These are phyloP conservation scores for Lepidocolaptes lacrymiger DNA, from an alignment of 2,797 vertebrate genomes.

Conservation along the genomic window DNA sequence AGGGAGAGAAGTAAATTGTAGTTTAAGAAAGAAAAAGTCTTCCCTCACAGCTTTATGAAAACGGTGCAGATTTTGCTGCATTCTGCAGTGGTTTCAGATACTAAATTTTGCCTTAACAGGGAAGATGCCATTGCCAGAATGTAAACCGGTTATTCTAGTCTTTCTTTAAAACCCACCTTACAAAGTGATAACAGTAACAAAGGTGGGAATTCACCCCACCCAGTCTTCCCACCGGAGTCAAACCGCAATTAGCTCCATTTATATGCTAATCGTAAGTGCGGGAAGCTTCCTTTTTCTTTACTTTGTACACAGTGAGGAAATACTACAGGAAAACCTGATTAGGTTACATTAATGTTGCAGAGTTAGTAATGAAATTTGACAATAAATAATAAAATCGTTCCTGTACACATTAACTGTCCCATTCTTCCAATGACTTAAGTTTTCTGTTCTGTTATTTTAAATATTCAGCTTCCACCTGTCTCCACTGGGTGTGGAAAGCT, in stretches of 20 bases:
- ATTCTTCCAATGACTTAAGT: background rate
- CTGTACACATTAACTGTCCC: background rate
- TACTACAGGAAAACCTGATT: background rate
- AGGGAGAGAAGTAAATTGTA: background rate
- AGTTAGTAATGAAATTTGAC: background rate
- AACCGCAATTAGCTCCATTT: background rate
- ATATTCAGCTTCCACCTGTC: background rate
- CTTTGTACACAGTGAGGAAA: background rate
- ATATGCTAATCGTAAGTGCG: background rate
- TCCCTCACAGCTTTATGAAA: background rate
- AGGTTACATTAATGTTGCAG: background rate
- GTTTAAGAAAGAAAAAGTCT: background rate
- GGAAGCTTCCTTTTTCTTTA: background rate
- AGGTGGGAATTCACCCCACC: constrained; percentile 45
- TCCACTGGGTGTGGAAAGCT: background rate
- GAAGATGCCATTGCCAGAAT: background rate
- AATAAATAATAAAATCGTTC: background rate
- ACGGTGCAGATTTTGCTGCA: background rate
- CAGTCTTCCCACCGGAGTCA: constrained; percentile 28
- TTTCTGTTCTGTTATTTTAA: background rate
- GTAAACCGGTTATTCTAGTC: constrained; percentile 35
- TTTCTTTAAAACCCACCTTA: background rate
- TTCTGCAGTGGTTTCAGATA: background rate
- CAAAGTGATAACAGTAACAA: constrained; percentile 28
- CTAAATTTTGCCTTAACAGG: background rate